Percentiles rank a stretch among this genome's conserved stretches.
Evolutionary conservation across 2,113 vertebrate genomes (phyloP).

Genomic region (Syrmaticus mikado): DNA sequence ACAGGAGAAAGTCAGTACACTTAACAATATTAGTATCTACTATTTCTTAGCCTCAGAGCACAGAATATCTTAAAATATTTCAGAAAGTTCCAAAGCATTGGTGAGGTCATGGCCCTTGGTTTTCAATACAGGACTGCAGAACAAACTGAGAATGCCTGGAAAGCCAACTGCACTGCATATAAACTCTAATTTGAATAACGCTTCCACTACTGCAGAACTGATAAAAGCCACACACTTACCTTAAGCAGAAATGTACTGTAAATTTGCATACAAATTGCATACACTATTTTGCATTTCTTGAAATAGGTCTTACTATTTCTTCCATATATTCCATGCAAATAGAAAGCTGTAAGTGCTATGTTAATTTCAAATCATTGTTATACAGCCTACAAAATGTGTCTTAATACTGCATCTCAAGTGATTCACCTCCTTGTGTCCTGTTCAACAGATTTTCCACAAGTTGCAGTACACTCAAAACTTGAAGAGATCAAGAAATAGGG

Average conservation of each 20-base stretch:
- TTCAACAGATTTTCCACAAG: background rate
- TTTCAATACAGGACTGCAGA: background rate
- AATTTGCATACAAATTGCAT: background rate
- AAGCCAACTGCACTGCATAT: background rate
- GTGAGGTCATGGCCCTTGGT: background rate
- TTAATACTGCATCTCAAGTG: background rate
- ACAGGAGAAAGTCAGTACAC: background rate
- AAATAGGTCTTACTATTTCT: background rate
- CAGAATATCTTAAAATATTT: background rate
- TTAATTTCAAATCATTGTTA: background rate
- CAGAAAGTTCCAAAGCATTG: background rate
- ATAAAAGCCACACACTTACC: background rate
- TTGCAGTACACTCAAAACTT: background rate
- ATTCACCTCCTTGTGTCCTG: background rate
- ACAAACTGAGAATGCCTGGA: background rate
- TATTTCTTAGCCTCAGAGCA: background rate
- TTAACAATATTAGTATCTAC: background rate
- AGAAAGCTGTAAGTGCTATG: background rate
- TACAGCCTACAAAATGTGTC: background rate
- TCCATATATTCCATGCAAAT: background rate
- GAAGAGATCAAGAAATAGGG: background rate
- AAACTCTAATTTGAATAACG: background rate
- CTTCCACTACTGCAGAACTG: background rate
- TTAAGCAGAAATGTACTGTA: background rate
- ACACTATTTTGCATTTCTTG: background rate